Evolutionary conservation across 2,113 vertebrate genomes (phyloP).

Genomic region (Vulpes ferrilata): DNA sequence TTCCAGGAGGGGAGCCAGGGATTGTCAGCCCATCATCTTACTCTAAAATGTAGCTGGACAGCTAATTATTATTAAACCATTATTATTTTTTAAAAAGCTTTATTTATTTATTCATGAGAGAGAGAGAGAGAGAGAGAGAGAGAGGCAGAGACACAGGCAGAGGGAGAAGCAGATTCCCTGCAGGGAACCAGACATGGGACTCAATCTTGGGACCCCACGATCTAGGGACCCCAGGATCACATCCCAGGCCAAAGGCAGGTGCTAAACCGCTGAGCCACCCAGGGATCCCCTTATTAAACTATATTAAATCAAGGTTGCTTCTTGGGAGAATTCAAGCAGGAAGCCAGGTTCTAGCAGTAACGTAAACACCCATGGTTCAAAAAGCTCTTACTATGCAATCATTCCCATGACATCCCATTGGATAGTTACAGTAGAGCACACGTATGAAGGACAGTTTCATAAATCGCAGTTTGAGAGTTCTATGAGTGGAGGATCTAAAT

Average conservation of each 20-base stretch:
- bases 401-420: not conserved
- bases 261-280: too few species aligned
- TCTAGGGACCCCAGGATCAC: too few species aligned
- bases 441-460: not conserved
- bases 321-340: constrained; percentile 28
- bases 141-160: too few species aligned
- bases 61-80: too few species aligned
- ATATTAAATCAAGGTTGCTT: constrained; percentile 26
- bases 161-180: too few species aligned
- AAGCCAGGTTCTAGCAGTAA: not conserved
- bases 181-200: too few species aligned
- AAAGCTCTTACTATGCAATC: not conserved
- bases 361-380: not conserved
- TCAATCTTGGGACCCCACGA: too few species aligned
- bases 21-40: not conserved
- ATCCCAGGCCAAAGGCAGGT: too few species aligned
- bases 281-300: too few species aligned
- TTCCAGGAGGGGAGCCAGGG: not conserved
- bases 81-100: too few species aligned
- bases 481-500: not conserved
- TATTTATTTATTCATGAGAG: too few species aligned
- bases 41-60: not conserved
- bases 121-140: too few species aligned
- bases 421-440: not conserved
- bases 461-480: not conserved